Evolutionary conservation across 2,797 vertebrate genomes (phyloP), one percentile per base, ranked within the genome.

Genomic region (Mionectes olivaceus): DNA sequence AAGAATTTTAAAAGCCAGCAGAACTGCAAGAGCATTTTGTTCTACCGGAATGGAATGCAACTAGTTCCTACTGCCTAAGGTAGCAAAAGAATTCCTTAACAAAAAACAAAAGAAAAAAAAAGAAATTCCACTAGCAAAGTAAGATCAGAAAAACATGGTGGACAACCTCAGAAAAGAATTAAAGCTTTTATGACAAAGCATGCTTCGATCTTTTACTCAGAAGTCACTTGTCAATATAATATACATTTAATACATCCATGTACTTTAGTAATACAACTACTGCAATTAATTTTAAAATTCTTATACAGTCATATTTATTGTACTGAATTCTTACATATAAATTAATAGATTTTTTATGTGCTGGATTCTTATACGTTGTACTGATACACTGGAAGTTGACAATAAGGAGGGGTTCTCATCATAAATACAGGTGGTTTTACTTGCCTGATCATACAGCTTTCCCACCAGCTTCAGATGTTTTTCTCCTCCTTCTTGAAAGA

Each of bases 391-490:
- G 35, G 3, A 67, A 86, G 17, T 21, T 43, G 90, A 9, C 10
- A 69, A 41, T 56, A 67, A 39, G 12, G 18, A 65, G 5, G 8
- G 7, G 5, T 61, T 88, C 28, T 78, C 33, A 60, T 78, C 33
- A 60, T 3, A 79, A 92, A 74, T 3, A n/a, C 74, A 96, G 27
- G 7, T 41, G 14, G 9, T 82, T 96, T 88, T 68, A 97, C 97
- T 97, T 98, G 98, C 99, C 99, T 99, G 99, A 97, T 99, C 99
- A 83, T 99, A 99, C 5, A 99, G 99, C 87, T 99, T 99, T 83
- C 99, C 99, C 89, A 99, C 99, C 71, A 99, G 98, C 96, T 99
- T 99, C 55, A 99, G 98, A 95, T 99, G 99, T 93, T 99, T 99
- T 95, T 99, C 99, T 92, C 99, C 99, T 61, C 99, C 99, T 95